Conservation (phyloP, 2,113 vertebrate genomes). For the Solenodon paradoxus region DNA sequence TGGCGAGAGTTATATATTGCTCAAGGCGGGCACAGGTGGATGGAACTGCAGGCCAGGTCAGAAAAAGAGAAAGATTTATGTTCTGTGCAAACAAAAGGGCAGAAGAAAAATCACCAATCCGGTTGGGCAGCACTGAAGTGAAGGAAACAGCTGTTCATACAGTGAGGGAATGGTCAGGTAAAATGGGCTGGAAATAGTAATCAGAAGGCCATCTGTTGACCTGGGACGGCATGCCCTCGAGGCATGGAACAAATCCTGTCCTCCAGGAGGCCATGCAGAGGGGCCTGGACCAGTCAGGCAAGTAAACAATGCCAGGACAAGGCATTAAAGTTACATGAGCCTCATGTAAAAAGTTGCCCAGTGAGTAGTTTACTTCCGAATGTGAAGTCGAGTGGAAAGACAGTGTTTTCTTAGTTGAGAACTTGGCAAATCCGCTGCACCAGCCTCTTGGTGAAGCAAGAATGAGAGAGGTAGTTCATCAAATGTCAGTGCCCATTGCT, state of each 20-base stretch:
- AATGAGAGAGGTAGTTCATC: neutral
- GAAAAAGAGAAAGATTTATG: constrained; percentile 93
- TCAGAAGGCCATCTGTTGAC: constrained; percentile 98
- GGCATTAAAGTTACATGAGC: constrained; percentile 87
- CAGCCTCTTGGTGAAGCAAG: constrained; percentile 26
- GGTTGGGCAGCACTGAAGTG: constrained; percentile 91
- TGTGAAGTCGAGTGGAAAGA: constrained; percentile 34
- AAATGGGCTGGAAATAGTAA: constrained; percentile 94
- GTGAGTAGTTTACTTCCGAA: constrained; percentile 60
- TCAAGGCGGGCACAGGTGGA: constrained; percentile 96
- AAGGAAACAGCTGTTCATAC: constrained; percentile 97
- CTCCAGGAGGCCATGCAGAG: constrained; percentile 89
- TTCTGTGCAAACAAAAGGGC: constrained; percentile 92
- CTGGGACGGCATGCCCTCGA: constrained; percentile 91
- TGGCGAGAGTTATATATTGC: constrained; percentile 85
- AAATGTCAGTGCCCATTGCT: neutral
- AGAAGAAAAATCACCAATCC: constrained; percentile 94
- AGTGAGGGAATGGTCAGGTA: constrained; percentile 95
- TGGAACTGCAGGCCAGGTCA: constrained; percentile 92
- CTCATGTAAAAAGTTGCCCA: constrained; percentile 65
- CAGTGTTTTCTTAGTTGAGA: constrained; percentile 35
- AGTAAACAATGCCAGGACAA: constrained; percentile 81
- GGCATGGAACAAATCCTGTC: constrained; percentile 90
- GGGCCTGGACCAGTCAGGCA: constrained; percentile 82
- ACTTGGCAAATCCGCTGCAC: constrained; percentile 37